Base-by-base conservation (phyloP, 2,888 invertebrate species). In the Tenthredo scrophulariae region DNA sequence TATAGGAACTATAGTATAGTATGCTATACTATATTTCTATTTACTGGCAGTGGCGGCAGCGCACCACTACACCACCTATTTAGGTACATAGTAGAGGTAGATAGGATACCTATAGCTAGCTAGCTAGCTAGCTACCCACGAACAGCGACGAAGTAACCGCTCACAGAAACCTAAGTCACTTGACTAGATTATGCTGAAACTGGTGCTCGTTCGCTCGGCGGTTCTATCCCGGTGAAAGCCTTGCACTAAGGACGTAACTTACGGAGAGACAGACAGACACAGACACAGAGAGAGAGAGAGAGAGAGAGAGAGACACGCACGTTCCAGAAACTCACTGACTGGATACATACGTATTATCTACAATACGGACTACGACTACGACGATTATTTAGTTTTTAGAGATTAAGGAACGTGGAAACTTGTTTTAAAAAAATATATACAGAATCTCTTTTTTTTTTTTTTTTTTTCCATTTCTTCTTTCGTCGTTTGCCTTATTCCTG, bases 131-230 rank as follows among this genome's bases (percentile, higher is more conserved):
- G 40, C 72, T 62, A 62, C 62, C 40, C 54, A 74, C 18, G 40
- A 72, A 54, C 54, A 72, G 72, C 70, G 9, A 29, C 33, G 37
- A 40, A 58, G 40, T 46, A 67, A 84, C 70, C 50, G 70, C 62
- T 43, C 58, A n/a, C 43, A 74, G 40, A 74, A 33, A 54, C n/a
- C 62, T 43, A 40, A 58, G 74, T 62, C 74, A 84, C 58, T 74
- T 62, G 80, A 82, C 82, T 82, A 85, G 85, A 85, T 80, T 85
- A 85, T 82, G 80, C 85, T 85, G 85, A 85, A 82, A 85, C 82
- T 85, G 80, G 80, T 85, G 85, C 54, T 85, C 43, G 40, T 46
- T 40, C n/a, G 46, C 74, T 46, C 74, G 40, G 40, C 26, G 10
- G 46, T 74, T 46, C 26, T 22, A 74, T 74, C 82, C 26, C 84